Percentiles rank a stretch among this genome's conserved stretches.
Evolutionary conservation across 2,888 invertebrate genomes (phyloP).

Genomic region (Epinotia bilunana): DNA sequence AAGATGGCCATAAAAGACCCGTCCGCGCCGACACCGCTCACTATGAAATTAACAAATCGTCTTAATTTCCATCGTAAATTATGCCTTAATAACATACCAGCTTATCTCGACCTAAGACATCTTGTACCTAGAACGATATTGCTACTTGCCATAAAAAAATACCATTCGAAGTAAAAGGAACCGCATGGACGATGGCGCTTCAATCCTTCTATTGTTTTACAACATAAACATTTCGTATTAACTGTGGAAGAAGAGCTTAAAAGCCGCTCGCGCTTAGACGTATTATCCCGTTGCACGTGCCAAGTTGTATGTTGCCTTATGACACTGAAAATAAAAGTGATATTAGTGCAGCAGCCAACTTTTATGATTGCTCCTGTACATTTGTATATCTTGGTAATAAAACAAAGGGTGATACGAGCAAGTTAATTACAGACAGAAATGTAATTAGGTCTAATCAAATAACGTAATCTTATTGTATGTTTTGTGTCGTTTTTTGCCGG

Average conservation of each 20-base stretch:
- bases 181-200: slow-evolving; percentile 7
- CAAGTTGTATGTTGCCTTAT: background rate
- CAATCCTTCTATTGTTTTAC: background rate
- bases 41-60: slow-evolving; percentile 81
- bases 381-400: slow-evolving; percentile 70
- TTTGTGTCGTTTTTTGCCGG: slow-evolving; percentile 60
- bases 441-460: slow-evolving; percentile 83
- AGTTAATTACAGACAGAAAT: slow-evolving; percentile 81
- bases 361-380: slow-evolving; percentile 45
- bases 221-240: background rate
- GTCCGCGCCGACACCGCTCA: slow-evolving; percentile 63
- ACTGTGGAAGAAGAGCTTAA: background rate
- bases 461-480: slow-evolving; percentile 75
- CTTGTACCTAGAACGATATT: slow-evolving; percentile 52
- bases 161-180: background rate
- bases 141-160: background rate
- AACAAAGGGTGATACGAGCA: slow-evolving; percentile 81
- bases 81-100: slow-evolving; percentile 76
- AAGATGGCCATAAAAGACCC: slow-evolving; percentile 57
- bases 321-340: slow-evolving; percentile 20
- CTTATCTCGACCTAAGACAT: slow-evolving; percentile 78
- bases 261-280: background rate
- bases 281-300: background rate
- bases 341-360: background rate
- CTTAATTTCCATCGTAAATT: slow-evolving; percentile 80